phyloP scores from a whole-genome alignment of 1,140 invertebrate genomes.

The Cyclina sinensis region DNA sequence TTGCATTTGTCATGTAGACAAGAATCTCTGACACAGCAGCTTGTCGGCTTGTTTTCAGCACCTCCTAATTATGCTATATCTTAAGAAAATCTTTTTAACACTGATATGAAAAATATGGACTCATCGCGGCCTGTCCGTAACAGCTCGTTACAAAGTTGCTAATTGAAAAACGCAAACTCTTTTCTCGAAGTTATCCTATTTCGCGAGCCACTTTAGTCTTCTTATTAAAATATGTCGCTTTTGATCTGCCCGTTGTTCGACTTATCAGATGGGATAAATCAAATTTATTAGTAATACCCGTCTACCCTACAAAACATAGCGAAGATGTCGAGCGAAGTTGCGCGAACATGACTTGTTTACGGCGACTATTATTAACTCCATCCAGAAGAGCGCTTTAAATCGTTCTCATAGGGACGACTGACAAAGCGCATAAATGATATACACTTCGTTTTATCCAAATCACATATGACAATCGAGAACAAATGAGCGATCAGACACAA shows the following conservation, averaged over 20 bases:
- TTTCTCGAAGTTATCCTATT: conserved; percentile 38
- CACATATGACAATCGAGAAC: conserved; percentile 66
- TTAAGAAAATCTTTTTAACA: conserved; percentile 38
- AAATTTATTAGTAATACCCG: conserved; percentile 64
- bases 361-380: conserved; percentile 49
- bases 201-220: conserved; percentile 27
- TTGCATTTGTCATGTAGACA: conserved; percentile 10
- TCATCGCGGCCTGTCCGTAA: background rate
- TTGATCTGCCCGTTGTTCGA: conserved; percentile 55
- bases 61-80: conserved; percentile 47
- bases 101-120: conserved; percentile 45
- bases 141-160: background rate
- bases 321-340: conserved; percentile 22
- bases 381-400: conserved; percentile 54
- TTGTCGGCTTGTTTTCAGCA: conserved; percentile 37
- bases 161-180: conserved; percentile 59
- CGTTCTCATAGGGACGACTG: conserved; percentile 48
- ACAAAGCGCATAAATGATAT: conserved; percentile 54
- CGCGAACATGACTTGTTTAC: conserved; percentile 56
- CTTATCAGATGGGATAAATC: conserved; percentile 66
- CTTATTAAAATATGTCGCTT: conserved; percentile 56
- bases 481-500: conserved; percentile 60
- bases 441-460: conserved; percentile 60
- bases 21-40: conserved; percentile 19
- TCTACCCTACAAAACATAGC: conserved; percentile 52